phyloP scores from a whole-genome alignment of 1,140 invertebrate species.

The Solenopsis fugax region DNA sequence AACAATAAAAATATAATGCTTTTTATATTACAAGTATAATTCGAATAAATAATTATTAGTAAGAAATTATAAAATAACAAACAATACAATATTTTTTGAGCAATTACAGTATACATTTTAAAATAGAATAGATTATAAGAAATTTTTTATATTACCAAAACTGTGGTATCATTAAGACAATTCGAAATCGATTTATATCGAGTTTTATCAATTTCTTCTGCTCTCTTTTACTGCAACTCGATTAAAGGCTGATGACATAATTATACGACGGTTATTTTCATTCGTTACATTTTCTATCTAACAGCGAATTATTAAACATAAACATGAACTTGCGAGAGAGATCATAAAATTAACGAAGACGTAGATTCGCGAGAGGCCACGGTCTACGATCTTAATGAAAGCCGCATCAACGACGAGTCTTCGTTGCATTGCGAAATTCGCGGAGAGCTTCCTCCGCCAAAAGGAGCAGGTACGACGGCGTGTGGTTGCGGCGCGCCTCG shows the following conservation, averaged over 20 bases:
- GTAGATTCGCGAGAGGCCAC: background rate
- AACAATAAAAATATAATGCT: background rate
- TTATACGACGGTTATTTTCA: constrained; percentile 44
- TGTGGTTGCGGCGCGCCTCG: constrained; percentile 65
- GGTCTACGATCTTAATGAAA: constrained; percentile 1
- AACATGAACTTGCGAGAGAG: background rate
- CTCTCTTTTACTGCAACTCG: background rate
- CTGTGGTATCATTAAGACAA: background rate
- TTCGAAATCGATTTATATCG: background rate
- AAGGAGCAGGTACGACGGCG: constrained; percentile 55
- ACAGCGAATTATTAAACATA: background rate
- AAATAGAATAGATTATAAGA: background rate
- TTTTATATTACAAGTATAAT: background rate
- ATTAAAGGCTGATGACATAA: constrained; percentile 61
- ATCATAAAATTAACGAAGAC: constrained; percentile 20
- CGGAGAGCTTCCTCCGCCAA: constrained; percentile 19
- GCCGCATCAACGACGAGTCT: background rate
- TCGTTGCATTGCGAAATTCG: background rate
- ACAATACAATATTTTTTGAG: background rate
- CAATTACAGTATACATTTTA: background rate
- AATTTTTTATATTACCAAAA: background rate
- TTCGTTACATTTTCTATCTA: background rate
- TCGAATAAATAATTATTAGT: background rate
- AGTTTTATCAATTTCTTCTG: background rate
- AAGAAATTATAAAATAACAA: background rate